These are phyloP conservation scores for Callopanchax toddi DNA, from an alignment of 2,113 vertebrate species.

Conservation along the genomic window DNA sequence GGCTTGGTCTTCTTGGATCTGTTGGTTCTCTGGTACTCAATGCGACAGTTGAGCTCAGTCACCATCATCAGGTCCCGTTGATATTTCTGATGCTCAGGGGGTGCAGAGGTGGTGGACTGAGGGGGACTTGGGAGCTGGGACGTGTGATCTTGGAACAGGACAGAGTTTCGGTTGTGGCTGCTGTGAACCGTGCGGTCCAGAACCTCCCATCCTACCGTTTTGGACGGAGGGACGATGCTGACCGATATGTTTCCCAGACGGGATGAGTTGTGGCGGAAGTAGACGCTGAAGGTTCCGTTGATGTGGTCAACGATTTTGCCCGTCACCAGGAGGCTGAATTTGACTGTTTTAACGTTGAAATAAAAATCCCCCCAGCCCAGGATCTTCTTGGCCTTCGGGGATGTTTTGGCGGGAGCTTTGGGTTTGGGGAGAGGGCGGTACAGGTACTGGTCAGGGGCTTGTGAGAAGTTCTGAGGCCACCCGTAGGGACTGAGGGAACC, in stretches of 20 bases:
- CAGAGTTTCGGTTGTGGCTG: constrained; percentile 34
- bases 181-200: constrained; percentile 18
- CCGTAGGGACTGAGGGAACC: constrained; percentile 59
- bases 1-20: constrained; percentile 80
- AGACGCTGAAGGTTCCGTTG: constrained; percentile 82
- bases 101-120: constrained; percentile 49
- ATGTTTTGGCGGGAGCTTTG: constrained; percentile 63
- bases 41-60: constrained; percentile 76
- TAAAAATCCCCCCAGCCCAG: constrained; percentile 83
- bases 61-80: constrained; percentile 66
- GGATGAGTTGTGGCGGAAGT: constrained; percentile 83
- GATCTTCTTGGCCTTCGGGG: constrained; percentile 80
- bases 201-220: constrained; percentile 75
- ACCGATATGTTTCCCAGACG: constrained; percentile 80
- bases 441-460: constrained; percentile 64
- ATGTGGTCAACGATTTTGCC: constrained; percentile 83
- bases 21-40: constrained; percentile 82
- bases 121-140: constrained; percentile 41
- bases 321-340: constrained; percentile 81
- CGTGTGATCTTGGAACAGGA: constrained; percentile 45
- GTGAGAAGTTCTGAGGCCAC: constrained; percentile 73
- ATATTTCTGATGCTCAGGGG: constrained; percentile 44
- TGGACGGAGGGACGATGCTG: constrained; percentile 81
- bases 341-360: constrained; percentile 80
- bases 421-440: constrained; percentile 61